phyloP scores from a whole-genome alignment of 2,797 vertebrate species.

The Periparus ater region DNA sequence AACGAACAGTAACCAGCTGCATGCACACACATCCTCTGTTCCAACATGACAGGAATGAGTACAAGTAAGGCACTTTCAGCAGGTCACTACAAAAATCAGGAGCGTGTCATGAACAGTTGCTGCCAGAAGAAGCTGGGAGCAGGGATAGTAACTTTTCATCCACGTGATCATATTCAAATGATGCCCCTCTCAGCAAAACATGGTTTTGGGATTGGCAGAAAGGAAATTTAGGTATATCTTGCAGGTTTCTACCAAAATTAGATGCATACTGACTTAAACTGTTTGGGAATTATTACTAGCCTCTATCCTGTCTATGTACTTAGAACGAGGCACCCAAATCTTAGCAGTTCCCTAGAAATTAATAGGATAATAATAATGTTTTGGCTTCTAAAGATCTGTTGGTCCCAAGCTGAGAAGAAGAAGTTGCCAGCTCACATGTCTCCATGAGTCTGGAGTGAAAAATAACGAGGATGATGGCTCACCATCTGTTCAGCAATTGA shows the following conservation, averaged over 20 bases:
- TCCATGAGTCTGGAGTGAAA: not conserved
- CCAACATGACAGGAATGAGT: not conserved
- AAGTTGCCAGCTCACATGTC: conserved; percentile 15
- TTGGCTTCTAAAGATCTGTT: conserved; percentile 34
- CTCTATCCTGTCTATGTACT: not conserved
- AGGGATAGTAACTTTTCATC: not conserved
- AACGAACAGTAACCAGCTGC: not conserved
- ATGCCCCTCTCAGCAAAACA: not conserved
- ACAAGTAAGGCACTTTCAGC: not conserved
- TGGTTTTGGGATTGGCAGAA: not conserved
- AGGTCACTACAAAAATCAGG: not conserved
- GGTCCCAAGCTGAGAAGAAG: conserved; percentile 38
- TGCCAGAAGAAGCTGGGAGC: not conserved
- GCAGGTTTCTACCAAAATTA: not conserved
- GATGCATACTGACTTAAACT: not conserved
- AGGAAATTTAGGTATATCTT: not conserved
- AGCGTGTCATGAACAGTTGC: not conserved
- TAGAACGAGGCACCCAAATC: not conserved
- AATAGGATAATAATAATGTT: not conserved
- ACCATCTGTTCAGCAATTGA: conserved; percentile 22
- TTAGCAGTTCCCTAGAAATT: not conserved
- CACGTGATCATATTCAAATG: rapidly evolving
- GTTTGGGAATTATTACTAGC: not conserved
- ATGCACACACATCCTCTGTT: not conserved
- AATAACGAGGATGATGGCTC: not conserved